Conservation (phyloP, 2,888 invertebrate species). For the Cryptus viduatorius region DNA sequence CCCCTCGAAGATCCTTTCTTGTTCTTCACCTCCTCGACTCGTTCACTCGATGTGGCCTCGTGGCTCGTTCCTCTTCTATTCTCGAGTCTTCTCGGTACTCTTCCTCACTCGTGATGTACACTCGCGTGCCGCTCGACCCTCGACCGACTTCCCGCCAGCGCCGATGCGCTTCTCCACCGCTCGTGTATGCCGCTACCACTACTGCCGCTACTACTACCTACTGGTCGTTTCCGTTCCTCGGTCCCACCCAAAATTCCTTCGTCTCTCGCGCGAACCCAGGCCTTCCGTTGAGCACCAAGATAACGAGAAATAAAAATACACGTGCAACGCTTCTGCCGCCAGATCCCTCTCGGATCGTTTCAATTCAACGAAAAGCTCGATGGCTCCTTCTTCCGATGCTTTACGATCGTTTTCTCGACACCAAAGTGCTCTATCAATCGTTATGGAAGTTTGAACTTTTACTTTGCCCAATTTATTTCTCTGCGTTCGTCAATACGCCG, state of each 20-base stretch:
- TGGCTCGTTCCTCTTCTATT: conserved; percentile 24
- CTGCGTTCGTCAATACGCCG: neutral
- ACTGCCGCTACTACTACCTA: conserved; percentile 12
- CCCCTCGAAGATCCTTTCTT: conserved; percentile 36
- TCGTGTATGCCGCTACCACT: conserved; percentile 12
- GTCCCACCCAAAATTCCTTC: conserved; percentile 45
- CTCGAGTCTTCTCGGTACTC: conserved; percentile 49
- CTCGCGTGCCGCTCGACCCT: conserved; percentile 44
- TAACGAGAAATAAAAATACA: conserved; percentile 70
- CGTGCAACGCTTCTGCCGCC: conserved; percentile 64
- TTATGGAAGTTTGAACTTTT: neutral
- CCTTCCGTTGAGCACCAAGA: conserved; percentile 61
- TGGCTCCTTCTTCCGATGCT: conserved; percentile 22
- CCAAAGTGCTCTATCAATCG: conserved; percentile 49
- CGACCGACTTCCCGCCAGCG: conserved; percentile 63
- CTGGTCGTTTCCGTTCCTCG: conserved; percentile 35
- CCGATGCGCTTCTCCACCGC: conserved; percentile 26
- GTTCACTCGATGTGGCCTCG: conserved; percentile 55
- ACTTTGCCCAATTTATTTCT: neutral
- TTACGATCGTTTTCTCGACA: conserved; percentile 17
- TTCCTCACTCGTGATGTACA: conserved; percentile 57
- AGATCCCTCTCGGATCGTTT: conserved; percentile 50
- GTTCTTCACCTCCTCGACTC: conserved; percentile 30
- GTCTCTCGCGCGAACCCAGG: conserved; percentile 18
- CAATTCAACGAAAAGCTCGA: conserved; percentile 38